These are phyloP conservation scores for Acromyrmex heyeri DNA, from an alignment of 1,140 invertebrate genomes.

Conservation along the genomic window DNA sequence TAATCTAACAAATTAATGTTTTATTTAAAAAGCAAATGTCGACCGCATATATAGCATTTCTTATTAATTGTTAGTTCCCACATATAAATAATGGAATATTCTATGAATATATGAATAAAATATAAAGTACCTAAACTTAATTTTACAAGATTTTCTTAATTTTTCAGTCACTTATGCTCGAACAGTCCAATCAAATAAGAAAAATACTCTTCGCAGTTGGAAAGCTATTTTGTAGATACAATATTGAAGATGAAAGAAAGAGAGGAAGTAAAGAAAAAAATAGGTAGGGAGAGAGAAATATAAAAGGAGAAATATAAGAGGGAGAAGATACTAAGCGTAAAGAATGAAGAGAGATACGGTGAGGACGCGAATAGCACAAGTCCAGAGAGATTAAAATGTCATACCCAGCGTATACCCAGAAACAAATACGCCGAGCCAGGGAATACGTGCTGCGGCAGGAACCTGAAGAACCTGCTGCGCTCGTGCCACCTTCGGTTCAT, in stretches of 20 bases:
- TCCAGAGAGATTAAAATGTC: conserved; percentile 79
- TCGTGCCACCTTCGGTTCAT: conserved; percentile 64
- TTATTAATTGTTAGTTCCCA: not conserved
- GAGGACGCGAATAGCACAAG: conserved; percentile 56
- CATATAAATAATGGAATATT: not conserved
- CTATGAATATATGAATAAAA: not conserved
- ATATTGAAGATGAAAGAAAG: conserved; percentile 6
- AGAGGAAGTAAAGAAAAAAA: not conserved
- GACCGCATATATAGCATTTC: not conserved
- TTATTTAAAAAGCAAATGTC: not conserved
- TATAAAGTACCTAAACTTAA: not conserved
- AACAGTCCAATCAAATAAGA: conserved; percentile 6
- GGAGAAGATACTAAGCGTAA: conserved; percentile 14
- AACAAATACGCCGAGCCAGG: conserved; percentile 69
- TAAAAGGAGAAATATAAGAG: not conserved
- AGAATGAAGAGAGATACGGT: not conserved
- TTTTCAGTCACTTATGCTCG: not conserved
- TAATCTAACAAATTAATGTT: not conserved
- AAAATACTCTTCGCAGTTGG: conserved; percentile 16
- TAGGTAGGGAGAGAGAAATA: not conserved
- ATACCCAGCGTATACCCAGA: conserved; percentile 73
- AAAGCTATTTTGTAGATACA: not conserved
- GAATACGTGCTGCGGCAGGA: conserved; percentile 64
- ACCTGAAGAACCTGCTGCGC: conserved; percentile 62
- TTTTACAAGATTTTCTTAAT: not conserved